Conservation (phyloP, 2,888 invertebrate genomes). For the Ligdia adustata region DNA sequence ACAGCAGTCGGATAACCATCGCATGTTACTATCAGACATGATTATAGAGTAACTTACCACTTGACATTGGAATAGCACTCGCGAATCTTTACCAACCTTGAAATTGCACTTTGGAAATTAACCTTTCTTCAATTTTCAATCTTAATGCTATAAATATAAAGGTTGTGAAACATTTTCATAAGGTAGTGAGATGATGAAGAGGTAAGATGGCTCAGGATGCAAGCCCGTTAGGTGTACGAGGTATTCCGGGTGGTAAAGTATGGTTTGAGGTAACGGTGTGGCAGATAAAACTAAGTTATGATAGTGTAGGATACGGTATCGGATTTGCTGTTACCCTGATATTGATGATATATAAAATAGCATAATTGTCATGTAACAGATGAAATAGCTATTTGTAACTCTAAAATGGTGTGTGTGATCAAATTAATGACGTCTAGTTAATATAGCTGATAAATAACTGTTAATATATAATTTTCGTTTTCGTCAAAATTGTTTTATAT, state of each 20-base stretch:
- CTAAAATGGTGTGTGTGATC: too few species aligned
- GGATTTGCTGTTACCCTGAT: slow-evolving; percentile 26
- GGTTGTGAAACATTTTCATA: not conserved
- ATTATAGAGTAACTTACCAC: slow-evolving; percentile 53
- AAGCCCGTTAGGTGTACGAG: slow-evolving; percentile 50
- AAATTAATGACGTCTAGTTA: too few species aligned
- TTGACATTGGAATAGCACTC: slow-evolving; percentile 48
- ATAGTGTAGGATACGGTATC: slow-evolving; percentile 16
- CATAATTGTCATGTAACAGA: too few species aligned
- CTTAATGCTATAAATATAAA: slow-evolving; percentile 18
- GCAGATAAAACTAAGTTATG: slow-evolving; percentile 32
- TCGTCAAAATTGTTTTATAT: too few species aligned
- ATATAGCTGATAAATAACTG: too few species aligned
- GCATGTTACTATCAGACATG: slow-evolving; percentile 39
- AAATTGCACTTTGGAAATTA: not conserved
- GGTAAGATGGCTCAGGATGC: slow-evolving; percentile 30
- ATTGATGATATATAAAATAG: too few species aligned
- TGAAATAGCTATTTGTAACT: too few species aligned
- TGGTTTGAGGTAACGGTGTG: slow-evolving; percentile 56
- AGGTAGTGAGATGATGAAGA: slow-evolving; percentile 3
- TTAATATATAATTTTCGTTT: too few species aligned
- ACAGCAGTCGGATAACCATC: slow-evolving; percentile 17
- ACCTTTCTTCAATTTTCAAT: slow-evolving; percentile 14
- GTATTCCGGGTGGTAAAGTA: slow-evolving; percentile 63
- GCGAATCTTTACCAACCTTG: slow-evolving; percentile 28